phyloP scores from a whole-genome alignment of 2,797 vertebrate genomes.

The Enteromius thamalakanensis region DNA sequence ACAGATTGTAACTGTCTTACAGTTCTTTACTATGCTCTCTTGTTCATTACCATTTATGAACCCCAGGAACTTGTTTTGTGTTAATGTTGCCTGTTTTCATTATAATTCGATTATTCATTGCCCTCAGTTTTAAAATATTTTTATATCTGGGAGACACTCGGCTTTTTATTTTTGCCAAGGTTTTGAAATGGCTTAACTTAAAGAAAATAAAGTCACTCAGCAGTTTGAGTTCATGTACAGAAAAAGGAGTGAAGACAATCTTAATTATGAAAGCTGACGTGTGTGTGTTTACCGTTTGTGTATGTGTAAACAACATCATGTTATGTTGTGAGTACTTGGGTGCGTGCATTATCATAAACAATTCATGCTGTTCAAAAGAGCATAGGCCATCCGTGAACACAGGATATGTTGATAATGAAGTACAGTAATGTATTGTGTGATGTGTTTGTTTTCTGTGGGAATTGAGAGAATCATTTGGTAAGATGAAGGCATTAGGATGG shows the following conservation, averaged over 20 bases:
- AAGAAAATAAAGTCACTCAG: background rate
- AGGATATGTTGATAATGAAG: background rate
- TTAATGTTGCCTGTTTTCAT: slow-evolving; percentile 9
- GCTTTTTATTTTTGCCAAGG: background rate
- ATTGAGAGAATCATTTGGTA: background rate
- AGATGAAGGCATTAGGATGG: background rate
- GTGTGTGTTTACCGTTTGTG: background rate
- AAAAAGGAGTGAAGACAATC: background rate
- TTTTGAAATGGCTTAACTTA: background rate
- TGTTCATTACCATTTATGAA: background rate
- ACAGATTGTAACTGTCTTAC: background rate
- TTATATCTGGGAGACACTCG: background rate
- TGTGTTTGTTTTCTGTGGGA: slow-evolving; percentile 1
- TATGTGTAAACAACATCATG: background rate
- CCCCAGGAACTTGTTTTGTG: background rate
- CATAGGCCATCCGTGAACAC: background rate
- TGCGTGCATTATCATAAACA: background rate
- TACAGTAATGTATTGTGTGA: background rate
- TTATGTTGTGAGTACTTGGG: slow-evolving; percentile 1
- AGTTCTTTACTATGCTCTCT: background rate
- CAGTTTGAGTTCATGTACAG: background rate
- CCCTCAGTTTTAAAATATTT: background rate
- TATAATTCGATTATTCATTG: background rate
- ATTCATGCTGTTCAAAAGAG: background rate
- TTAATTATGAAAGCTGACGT: background rate